These are phyloP conservation scores for Penaeus chinensis DNA, from an alignment of 1,140 invertebrate species.

Conservation along the genomic window DNA sequence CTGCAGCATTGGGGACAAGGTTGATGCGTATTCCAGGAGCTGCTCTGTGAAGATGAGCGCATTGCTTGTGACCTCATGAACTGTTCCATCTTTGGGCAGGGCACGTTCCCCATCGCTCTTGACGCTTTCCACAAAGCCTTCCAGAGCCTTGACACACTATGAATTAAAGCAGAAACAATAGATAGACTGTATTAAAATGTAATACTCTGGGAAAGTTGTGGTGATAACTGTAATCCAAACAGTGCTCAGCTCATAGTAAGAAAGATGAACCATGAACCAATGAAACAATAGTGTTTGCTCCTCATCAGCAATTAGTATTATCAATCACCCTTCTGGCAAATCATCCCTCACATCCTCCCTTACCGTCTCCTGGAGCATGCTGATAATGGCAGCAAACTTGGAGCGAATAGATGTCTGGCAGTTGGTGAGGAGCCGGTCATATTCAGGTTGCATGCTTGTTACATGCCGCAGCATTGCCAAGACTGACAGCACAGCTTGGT, in stretches of 20 bases:
- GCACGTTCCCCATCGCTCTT: conserved; percentile 84
- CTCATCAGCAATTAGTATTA: no score
- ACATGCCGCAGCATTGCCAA: conserved; percentile 90
- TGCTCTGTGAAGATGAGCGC: conserved; percentile 90
- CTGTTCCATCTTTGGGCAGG: conserved; percentile 94
- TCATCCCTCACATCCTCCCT: conserved; percentile 63
- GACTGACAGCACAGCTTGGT: conserved; percentile 83
- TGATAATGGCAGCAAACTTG: conserved; percentile 80
- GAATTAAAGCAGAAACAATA: background rate
- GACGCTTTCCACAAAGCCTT: conserved; percentile 93
- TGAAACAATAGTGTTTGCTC: no score
- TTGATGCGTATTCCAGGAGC: conserved; percentile 70
- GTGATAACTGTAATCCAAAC: no score
- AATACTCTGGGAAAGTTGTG: background rate
- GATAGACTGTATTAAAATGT: background rate
- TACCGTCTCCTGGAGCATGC: conserved; percentile 81
- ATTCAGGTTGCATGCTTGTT: conserved; percentile 82
- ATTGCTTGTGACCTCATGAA: conserved; percentile 94
- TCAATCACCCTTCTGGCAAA: background rate
- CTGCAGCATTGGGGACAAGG: conserved; percentile 50
- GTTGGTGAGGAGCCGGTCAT: conserved; percentile 82
- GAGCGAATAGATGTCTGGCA: conserved; percentile 78
- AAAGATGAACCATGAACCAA: no score
- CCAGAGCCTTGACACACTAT: conserved; percentile 74
- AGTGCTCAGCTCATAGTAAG: background rate